phyloP scores from a whole-genome alignment of 2,113 vertebrate genomes.

The Redunca redunca region DNA sequence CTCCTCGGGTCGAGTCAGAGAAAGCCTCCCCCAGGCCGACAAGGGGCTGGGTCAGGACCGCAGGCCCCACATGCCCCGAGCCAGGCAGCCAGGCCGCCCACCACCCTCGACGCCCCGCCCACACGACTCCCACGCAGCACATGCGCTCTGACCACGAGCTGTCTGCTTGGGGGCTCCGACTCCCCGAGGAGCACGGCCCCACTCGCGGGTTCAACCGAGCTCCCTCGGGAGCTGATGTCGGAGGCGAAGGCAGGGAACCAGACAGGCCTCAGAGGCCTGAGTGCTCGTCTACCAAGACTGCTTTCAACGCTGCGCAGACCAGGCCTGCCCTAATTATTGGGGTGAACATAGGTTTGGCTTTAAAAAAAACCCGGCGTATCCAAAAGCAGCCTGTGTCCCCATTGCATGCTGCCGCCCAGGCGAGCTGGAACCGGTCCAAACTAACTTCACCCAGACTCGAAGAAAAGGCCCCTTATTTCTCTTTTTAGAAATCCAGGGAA shows the following conservation, averaged over 20 bases:
- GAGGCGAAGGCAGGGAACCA: background rate
- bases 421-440: background rate
- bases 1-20: background rate
- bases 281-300: background rate
- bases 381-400: background rate
- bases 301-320: background rate
- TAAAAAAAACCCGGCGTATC: background rate
- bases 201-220: background rate
- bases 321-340: background rate
- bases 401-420: background rate
- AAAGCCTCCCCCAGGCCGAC: background rate
- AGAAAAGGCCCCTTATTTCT: background rate
- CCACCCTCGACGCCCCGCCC: rapidly evolving
- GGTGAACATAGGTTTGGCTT: background rate
- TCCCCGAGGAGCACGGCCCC: background rate
- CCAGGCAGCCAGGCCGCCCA: background rate
- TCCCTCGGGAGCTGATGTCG: background rate
- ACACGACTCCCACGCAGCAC: background rate
- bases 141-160: background rate
- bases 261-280: background rate
- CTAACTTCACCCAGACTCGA: background rate
- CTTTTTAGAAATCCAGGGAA: background rate
- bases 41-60: background rate
- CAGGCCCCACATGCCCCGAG: rapidly evolving
- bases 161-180: background rate